Evolutionary conservation across 2,113 vertebrate genomes (phyloP).

Genomic region (Sebastes schlegelii): DNA sequence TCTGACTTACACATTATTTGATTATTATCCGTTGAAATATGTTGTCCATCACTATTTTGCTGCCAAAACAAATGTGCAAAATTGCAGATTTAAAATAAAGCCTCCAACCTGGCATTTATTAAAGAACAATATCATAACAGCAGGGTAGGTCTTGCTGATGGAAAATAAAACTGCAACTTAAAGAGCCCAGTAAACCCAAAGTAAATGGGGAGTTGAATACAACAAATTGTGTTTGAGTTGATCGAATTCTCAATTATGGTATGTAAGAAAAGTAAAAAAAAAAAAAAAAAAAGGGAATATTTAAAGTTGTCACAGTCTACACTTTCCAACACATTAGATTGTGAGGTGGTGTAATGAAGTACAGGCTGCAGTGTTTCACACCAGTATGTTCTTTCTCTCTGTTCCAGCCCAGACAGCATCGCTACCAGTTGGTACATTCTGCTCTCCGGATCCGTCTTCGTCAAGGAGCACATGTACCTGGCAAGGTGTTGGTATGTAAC

Average conservation of each 20-base stretch:
- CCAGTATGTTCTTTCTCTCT: conserved; percentile 36
- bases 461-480: conserved; percentile 97
- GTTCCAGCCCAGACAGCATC: conserved; percentile 91
- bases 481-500: conserved; percentile 93
- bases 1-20: too few species aligned
- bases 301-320: not conserved
- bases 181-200: not conserved
- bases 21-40: too few species aligned
- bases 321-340: not conserved
- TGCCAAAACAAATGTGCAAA: not conserved
- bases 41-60: not conserved
- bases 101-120: not conserved
- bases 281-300: not conserved
- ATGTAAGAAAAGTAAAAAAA: not conserved
- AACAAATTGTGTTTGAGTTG: not conserved
- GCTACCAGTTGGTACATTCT: conserved; percentile 97
- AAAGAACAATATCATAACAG: too few species aligned
- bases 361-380: conserved; percentile 1
- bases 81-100: not conserved
- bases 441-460: conserved; percentile 95
- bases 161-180: not conserved
- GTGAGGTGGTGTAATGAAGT: not conserved
- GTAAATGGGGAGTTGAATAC: not conserved
- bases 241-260: not conserved
- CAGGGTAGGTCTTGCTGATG: not conserved